Evolutionary conservation across 2,113 vertebrate genomes (phyloP).

Genomic region (Plectropomus leopardus): DNA sequence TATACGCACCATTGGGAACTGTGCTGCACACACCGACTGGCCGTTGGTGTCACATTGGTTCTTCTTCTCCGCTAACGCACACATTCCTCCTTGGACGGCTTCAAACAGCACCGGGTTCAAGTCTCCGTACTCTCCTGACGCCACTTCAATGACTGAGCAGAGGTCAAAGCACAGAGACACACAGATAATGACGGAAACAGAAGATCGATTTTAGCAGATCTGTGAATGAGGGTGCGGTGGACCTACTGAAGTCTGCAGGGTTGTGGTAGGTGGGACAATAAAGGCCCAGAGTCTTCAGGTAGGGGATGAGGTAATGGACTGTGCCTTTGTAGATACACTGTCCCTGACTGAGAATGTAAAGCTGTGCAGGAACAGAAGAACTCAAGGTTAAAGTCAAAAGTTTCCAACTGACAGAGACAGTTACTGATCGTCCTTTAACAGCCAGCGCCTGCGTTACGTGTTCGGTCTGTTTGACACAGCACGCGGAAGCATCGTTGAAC

Average conservation of each 20-base stretch:
- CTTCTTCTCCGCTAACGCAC: slow-evolving; percentile 90
- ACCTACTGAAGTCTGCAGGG: slow-evolving; percentile 97
- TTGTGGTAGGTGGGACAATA: slow-evolving; percentile 98
- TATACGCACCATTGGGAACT: slow-evolving; percentile 85
- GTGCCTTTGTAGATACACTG: slow-evolving; percentile 98
- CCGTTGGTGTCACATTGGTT: slow-evolving; percentile 86
- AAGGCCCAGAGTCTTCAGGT: slow-evolving; percentile 94
- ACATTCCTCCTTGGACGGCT: slow-evolving; percentile 93
- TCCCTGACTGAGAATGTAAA: slow-evolving; percentile 98
- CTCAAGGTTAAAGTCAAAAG: background rate
- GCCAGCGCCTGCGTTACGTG: background rate
- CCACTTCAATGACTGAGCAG: slow-evolving; percentile 95
- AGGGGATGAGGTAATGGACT: slow-evolving; percentile 94
- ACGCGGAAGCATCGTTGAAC: too few species aligned
- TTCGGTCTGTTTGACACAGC: too few species aligned
- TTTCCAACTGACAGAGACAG: background rate
- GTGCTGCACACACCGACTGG: slow-evolving; percentile 76
- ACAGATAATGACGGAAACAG: background rate
- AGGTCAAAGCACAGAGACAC: slow-evolving; percentile 11
- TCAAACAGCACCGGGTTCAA: slow-evolving; percentile 95
- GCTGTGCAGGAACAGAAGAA: slow-evolving; percentile 81
- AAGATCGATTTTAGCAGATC: background rate
- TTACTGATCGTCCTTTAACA: background rate
- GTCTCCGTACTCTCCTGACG: slow-evolving; percentile 97
- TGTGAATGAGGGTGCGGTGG: too few species aligned